Conservation (phyloP, 2,888 invertebrate genomes). For the Anagyrus pseudococci region DNA sequence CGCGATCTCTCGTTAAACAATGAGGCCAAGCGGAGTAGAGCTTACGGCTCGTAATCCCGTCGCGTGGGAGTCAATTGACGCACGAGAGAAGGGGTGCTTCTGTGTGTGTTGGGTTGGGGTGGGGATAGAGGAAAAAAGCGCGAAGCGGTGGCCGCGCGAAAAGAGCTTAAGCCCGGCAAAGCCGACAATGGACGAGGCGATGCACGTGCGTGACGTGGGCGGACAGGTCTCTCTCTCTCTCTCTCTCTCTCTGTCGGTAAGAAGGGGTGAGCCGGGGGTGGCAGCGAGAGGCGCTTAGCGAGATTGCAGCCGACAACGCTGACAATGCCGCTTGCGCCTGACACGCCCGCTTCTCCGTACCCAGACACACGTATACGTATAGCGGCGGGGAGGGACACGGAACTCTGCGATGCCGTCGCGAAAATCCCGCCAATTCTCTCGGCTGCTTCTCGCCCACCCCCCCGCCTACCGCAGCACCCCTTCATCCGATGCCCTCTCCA, state of each 20-base stretch:
- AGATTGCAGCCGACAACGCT: conserved; percentile 61
- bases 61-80: not conserved
- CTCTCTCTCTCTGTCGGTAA: too few species aligned
- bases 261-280: conserved; percentile 40
- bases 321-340: conserved; percentile 58
- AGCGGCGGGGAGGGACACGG: too few species aligned
- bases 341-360: conserved; percentile 61
- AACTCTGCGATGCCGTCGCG: conserved; percentile 53
- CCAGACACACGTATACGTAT: too few species aligned
- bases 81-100: conserved; percentile 5
- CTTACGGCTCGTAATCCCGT: not conserved
- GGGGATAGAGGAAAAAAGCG: conserved; percentile 5
- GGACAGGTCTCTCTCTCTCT: too few species aligned
- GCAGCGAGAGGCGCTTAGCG: conserved; percentile 60
- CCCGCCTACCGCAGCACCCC: conserved; percentile 37
- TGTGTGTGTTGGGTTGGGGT: too few species aligned
- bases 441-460: conserved; percentile 49
- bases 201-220: conserved; percentile 52
- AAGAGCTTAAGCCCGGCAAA: too few species aligned
- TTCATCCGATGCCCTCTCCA: not conserved
- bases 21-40: too few species aligned
- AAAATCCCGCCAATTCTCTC: conserved; percentile 61
- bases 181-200: too few species aligned
- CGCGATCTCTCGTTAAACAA: too few species aligned
- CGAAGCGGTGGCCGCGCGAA: conserved; percentile 4